These are phyloP conservation scores for Chiloscyllium plagiosum DNA, from an alignment of 2,113 vertebrate species.

Conservation along the genomic window DNA sequence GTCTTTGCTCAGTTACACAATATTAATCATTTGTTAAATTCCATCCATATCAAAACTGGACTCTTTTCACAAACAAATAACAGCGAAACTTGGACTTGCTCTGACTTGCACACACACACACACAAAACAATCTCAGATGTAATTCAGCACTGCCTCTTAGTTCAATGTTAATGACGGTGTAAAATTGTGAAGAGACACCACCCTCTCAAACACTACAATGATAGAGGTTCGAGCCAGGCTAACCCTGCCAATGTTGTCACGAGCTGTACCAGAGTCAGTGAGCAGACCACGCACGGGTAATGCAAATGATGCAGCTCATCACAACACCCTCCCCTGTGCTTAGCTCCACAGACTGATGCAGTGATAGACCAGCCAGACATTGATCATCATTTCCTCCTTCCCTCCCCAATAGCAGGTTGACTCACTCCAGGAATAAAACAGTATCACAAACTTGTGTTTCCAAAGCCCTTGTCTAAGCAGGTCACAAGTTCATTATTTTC, in stretches of 20 bases:
- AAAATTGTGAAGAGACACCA: background rate
- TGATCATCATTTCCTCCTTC: background rate
- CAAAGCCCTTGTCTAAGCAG: background rate
- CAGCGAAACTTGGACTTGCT: background rate
- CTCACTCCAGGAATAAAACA: background rate
- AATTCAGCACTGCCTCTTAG: background rate
- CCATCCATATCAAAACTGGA: background rate
- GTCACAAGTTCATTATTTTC: background rate
- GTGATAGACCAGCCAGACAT: background rate
- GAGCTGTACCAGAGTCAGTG: background rate
- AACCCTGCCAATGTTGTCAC: background rate
- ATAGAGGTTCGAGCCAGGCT: background rate
- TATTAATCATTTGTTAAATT: background rate
- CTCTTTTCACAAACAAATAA: background rate
- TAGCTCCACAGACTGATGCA: background rate
- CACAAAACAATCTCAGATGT: background rate
- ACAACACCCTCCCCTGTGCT: background rate
- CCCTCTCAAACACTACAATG: background rate
- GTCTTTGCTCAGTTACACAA: background rate
- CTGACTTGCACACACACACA: background rate
- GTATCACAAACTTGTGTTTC: background rate
- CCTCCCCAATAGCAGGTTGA: background rate
- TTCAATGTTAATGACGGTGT: background rate
- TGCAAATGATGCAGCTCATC: too few relatives aligned
- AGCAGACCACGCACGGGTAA: background rate